Evolutionary conservation across 2,888 invertebrate genomes (phyloP).

Genomic region (Trichogramma dendrolimi): DNA sequence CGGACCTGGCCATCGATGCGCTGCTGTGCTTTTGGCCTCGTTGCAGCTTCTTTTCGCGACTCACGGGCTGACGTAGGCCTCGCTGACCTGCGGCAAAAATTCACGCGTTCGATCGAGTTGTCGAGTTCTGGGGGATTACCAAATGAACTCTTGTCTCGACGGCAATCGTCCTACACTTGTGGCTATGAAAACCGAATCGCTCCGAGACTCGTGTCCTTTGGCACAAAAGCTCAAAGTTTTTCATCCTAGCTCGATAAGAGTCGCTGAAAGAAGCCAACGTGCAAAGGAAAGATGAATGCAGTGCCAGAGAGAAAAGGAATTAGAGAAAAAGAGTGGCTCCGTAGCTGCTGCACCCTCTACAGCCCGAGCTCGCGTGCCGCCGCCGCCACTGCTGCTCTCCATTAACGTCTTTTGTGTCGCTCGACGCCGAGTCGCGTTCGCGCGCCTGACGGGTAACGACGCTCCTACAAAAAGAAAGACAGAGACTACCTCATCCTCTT

Average conservation of each 20-base stretch:
- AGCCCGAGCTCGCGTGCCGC: not conserved
- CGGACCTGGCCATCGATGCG: not conserved
- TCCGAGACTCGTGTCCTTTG: conserved; percentile 19
- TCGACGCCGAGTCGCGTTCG: not conserved
- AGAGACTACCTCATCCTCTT: not conserved
- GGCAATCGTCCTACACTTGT: no score
- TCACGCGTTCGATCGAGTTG: no score
- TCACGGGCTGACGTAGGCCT: no score
- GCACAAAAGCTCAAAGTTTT: conserved; percentile 37
- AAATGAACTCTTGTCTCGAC: no score
- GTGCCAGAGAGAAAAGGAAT: conserved; percentile 1
- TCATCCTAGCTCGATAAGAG: conserved; percentile 36
- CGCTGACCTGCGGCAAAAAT: no score
- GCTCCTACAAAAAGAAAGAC: conserved; percentile 11
- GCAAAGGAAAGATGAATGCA: not conserved
- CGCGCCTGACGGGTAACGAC: conserved; percentile 10
- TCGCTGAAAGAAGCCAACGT: conserved; percentile 29
- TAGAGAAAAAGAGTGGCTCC: conserved; percentile 8
- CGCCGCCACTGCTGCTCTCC: conserved; percentile 5
- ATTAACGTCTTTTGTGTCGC: conserved; percentile 24
- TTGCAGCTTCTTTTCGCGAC: not conserved
- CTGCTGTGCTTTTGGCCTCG: conserved; percentile 15
- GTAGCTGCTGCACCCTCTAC: not conserved
- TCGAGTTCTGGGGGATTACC: no score
- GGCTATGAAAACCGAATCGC: conserved; percentile 7